These are phyloP conservation scores for Drosophila persimilis DNA, from an alignment of 1,140 invertebrate genomes.

Conservation along the genomic window DNA sequence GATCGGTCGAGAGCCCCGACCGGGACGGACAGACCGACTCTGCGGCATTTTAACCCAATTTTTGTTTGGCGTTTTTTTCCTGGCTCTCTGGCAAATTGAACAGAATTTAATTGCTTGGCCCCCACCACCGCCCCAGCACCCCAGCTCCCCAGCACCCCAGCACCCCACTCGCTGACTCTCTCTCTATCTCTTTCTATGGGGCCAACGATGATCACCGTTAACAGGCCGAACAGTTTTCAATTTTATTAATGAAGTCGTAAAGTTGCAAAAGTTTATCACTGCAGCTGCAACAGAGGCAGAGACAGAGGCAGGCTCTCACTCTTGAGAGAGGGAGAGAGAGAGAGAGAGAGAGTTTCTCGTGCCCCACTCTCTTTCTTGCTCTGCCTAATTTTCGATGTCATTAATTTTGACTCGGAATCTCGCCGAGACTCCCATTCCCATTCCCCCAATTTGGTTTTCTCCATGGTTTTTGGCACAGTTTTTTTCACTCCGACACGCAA, in stretches of 20 bases:
- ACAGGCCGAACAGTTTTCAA: conserved; percentile 25
- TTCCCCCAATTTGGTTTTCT: conserved; percentile 19
- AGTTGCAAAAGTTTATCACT: conserved; percentile 49
- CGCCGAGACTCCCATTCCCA: conserved; percentile 16
- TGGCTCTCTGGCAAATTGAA: conserved; percentile 11
- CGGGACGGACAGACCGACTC: not conserved
- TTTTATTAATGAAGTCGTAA: conserved; percentile 46
- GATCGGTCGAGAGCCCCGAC: conserved; percentile 1
- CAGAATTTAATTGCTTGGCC: conserved; percentile 39
- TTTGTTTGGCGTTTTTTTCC: not conserved
- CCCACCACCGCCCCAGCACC: too few species aligned
- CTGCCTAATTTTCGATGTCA: conserved; percentile 41
- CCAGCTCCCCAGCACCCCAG: too few species aligned
- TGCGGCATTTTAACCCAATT: conserved; percentile 46
- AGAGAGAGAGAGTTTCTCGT: too few species aligned
- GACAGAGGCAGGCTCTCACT: not conserved
- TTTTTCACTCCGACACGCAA: conserved; percentile 21
- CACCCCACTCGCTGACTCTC: conserved; percentile 1
- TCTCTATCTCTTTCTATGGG: too few species aligned
- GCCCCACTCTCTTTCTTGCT: not conserved
- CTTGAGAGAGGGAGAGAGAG: too few species aligned
- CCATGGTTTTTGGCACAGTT: conserved; percentile 12
- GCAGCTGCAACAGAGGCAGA: conserved; percentile 10
- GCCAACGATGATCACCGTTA: not conserved
- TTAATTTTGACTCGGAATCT: conserved; percentile 36